Evolutionary conservation across 2,888 invertebrate genomes (phyloP), one percentile per base, ranked within the genome.

Genomic region (Mechanitis mazaeus): DNA sequence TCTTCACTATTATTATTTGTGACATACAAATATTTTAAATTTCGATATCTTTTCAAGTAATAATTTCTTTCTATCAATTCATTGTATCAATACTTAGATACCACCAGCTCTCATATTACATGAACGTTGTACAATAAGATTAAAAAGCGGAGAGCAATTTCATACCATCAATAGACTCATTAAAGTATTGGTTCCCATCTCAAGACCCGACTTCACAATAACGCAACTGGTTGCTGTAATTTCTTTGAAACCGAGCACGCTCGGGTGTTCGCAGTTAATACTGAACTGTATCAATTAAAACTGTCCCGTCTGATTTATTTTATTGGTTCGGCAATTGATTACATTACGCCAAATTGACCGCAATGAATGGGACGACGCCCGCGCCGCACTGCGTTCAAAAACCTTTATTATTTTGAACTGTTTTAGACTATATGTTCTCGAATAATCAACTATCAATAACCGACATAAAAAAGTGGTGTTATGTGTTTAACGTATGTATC

Each of bases 341-440:
- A 87, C 88, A 89, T 89, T 87, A 89, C 88, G 85, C 81, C 83
- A 84, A 89, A 88, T 87, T 87, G 87, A 83, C 88, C 87, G 75
- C 86, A 88, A 85, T 84, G 80, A 83, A 87, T 87, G 84, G 79
- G 69, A 79, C 76, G 77, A 76, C 73, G 73, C 58, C 28, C 55
- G 60, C 62, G 66, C 71, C 75, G 81, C 77, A 78, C 60, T 80
- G 80, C 79, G 77, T 75, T 80, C 71, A 78, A 80, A 81, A 81
- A 78, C 69, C 64, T 70, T 67, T 67, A 64, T 68, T 66, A 64
- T 64, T 62, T 63, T 66, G 46, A 61, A 59, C 70, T 69, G 31
- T 53, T 56, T 35, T n/a, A 47, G 45, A 55, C 45, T 38, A 20
- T 31, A 45, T 11, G 56, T 56, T 5, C 2, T 6, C 3, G 2